Evolutionary conservation across 2,888 invertebrate species (phyloP), one percentile per base, ranked within the genome.

Genomic region (Eupithecia vulgata): DNA sequence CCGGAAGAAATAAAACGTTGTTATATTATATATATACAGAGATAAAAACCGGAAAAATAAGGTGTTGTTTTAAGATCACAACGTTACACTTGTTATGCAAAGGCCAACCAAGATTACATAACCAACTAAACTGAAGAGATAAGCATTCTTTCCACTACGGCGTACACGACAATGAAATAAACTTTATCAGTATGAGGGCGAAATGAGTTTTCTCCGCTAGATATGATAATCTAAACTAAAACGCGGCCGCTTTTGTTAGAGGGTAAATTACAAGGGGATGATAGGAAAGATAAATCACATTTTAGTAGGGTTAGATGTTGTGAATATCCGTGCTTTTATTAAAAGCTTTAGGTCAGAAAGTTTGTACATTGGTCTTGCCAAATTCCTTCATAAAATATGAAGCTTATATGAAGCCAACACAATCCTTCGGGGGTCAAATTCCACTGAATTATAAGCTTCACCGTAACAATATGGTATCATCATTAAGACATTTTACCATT

Each of bases 121-220:
- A 66, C 67, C 45, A 42, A 64, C 34, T 59, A 59, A 6, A 68
- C 64, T 35, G 61, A 66, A 37, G 67, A 76, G 75, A 76, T 78
- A 79, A 79, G 75, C 67, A 30, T 78, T 76, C 68, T 77, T 76
- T 78, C 76, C 45, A 72, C 59, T 37, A 75, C 68, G 48, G 72
- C 71, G 67, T 45, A 65, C 68, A 68, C 57, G 48, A 65, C 72
- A 76, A 71, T 72, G 66, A 73, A 65, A 72, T 74, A 71, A 69
- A 74, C 68, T 77, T 75, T 77, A 74, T 72, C 66, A 71, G 66
- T 65, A 76, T 72, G 73, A 71, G 79, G 81, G 76, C 74, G 80
- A 83, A 84, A 85, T 81, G 81, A 82, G 80, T 80, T 84, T 80
- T 71, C 72, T 72, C 75, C 70, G 74, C 80, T 73, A 80, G 77